These are phyloP conservation scores for Parapristionchus giblindavisi DNA, from an alignment of 2,888 invertebrate genomes.

Conservation along the genomic window DNA sequence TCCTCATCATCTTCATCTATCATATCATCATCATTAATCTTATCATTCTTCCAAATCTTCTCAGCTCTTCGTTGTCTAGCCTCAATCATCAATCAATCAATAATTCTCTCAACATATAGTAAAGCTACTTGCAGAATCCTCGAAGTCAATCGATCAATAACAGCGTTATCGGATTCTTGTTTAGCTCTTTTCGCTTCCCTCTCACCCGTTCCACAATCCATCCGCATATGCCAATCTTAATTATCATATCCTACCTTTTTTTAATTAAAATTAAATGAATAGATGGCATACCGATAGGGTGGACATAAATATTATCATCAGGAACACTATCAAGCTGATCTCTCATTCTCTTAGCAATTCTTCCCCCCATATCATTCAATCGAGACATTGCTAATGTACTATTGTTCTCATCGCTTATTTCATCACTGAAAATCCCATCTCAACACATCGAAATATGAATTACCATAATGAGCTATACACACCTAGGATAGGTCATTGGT, in stretches of 20 bases:
- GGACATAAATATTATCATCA: conserved; percentile 10
- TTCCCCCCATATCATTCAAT: conserved; percentile 7
- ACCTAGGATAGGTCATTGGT: conserved; percentile 7
- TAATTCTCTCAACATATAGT: neutral
- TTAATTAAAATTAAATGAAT: neutral
- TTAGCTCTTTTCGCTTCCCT: conserved; percentile 7
- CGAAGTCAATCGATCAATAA: neutral
- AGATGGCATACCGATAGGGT: conserved; percentile 21
- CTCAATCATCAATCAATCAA: neutral
- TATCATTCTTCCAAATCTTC: neutral
- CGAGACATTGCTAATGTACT: conserved; percentile 12
- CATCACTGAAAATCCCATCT: conserved; percentile 14
- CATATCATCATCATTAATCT: neutral
- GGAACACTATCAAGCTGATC: conserved; percentile 3
- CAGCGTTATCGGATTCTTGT: neutral
- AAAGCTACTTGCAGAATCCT: conserved; percentile 1
- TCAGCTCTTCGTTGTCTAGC: neutral
- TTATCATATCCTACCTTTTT: neutral
- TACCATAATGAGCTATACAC: too few relatives aligned
- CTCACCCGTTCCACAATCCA: neutral
- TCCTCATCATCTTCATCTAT: neutral
- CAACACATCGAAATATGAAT: too few relatives aligned
- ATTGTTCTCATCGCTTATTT: neutral
- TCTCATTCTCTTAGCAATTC: neutral
- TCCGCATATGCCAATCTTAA: conserved; percentile 31